Evolutionary conservation across 2,888 invertebrate species (phyloP).

Genomic region (Neuroscelio doddi): DNA sequence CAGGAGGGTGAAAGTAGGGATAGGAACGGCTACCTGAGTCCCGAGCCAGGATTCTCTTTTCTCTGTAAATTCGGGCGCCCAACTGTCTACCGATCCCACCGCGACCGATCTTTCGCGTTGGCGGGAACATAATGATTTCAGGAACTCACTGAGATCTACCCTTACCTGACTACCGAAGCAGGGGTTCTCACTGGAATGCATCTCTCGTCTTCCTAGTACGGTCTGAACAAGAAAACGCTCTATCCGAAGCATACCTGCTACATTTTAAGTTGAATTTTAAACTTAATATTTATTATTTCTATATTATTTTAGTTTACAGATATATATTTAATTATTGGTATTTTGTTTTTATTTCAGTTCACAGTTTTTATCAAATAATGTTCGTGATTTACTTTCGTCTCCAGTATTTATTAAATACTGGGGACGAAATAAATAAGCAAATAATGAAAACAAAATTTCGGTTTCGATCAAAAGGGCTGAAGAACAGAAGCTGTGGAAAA

Average conservation of each 20-base stretch:
- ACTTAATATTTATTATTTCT: too few species aligned
- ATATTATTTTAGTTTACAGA: too few species aligned
- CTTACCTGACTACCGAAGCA: conserved; percentile 15
- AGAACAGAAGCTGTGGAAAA: conserved; percentile 23
- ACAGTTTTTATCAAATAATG: too few species aligned
- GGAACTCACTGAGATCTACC: conserved; percentile 25
- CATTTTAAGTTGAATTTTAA: too few species aligned
- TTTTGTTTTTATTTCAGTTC: too few species aligned
- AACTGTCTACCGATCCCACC: conserved; percentile 59
- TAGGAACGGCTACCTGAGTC: conserved; percentile 51
- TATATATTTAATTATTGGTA: too few species aligned
- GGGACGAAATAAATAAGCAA: conserved; percentile 3
- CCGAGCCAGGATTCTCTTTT: conserved; percentile 48
- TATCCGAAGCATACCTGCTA: background rate
- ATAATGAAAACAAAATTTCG: too few species aligned
- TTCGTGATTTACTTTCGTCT: too few species aligned
- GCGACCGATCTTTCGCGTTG: conserved; percentile 44
- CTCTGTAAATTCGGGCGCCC: conserved; percentile 60
- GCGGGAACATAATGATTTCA: conserved; percentile 40
- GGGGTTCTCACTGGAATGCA: conserved; percentile 26
- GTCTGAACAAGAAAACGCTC: background rate
- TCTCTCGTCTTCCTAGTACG: background rate
- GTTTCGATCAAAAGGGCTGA: conserved; percentile 15
- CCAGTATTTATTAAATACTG: background rate
- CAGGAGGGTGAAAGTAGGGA: conserved; percentile 31